Evolutionary conservation across 2,888 invertebrate species (phyloP), one percentile per base, ranked within the genome.

Genomic region (Malthinus seriepunctatus): DNA sequence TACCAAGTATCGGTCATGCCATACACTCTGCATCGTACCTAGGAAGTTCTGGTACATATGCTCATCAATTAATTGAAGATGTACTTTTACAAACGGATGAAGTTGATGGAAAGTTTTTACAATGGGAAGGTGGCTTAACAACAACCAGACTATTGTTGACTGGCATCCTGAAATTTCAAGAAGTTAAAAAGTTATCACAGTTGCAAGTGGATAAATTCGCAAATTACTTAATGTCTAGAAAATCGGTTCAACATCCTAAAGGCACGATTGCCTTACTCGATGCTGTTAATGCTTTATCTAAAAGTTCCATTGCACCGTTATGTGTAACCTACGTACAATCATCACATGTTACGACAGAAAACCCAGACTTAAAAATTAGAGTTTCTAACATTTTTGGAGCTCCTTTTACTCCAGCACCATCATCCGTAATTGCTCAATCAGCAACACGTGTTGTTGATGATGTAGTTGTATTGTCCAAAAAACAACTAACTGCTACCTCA

Each of bases 81-180:
- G 90, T 93, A n/a, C 82, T 97, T 59, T 89, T 93, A 2, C 95
- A 97, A 73, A 97, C 97, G 1, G 97, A 98, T 79, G 97, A 97
- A 83, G 90, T 94, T 3, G 93, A 97, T 79, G 89, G 91, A 8
- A 87, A 87, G 71, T 88, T 90, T 69, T 81, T 95, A 62, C 92
- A 97, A 81, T 97, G 95, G 78, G 97, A 97, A 77, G 93, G 94
- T 32, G 94, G 94, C 7, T 81, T 95, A 49, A 90, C 91, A 1
- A 87, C 89, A 44, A 93, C 93, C 0, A 85, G 87, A 0, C 73
- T 85, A 32, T 71, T 88, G 32, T 78, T 88, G 1, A 82, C 84
- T 10, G 86, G 86, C 15, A 64, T 78, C 45, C 66, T 76, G n/a
- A 65, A 71, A 38, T 58, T 76, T 8, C 86, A 84, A 69, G 87